phyloP scores from a whole-genome alignment of 2,113 vertebrate genomes.

The Silurus asotus region DNA sequence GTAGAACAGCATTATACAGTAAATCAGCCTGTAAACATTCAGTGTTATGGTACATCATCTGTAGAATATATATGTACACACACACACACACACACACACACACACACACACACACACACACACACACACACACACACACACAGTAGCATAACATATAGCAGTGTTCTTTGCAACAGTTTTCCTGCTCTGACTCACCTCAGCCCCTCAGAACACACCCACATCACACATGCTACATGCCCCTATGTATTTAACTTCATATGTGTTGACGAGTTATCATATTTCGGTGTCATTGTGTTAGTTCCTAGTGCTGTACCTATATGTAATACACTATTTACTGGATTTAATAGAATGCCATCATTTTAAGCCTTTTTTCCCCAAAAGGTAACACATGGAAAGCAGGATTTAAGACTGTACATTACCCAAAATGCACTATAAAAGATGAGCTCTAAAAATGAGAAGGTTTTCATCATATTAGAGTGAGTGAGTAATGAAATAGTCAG shows the following conservation, averaged over 20 bases:
- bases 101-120: conserved; percentile 2
- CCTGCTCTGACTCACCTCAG: not conserved
- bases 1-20: conserved; percentile 22
- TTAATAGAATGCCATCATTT: not conserved
- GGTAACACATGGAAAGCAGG: not conserved
- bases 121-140: conserved; percentile 5
- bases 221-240: not conserved
- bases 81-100: not conserved
- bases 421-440: not conserved
- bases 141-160: not conserved
- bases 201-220: not conserved
- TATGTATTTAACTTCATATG: not conserved
- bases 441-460: not conserved
- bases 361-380: not conserved
- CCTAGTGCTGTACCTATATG: not conserved
- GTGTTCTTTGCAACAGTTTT: not conserved
- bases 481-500: not conserved
- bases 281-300: not conserved
- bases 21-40: conserved; percentile 42
- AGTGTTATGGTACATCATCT: conserved; percentile 31
- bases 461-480: not conserved
- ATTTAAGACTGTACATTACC: not conserved
- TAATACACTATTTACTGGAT: not conserved
- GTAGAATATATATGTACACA: conserved; percentile 16
- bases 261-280: not conserved